Evolutionary conservation across 2,888 invertebrate genomes (phyloP).

Genomic region (Terebella lapidaria): DNA sequence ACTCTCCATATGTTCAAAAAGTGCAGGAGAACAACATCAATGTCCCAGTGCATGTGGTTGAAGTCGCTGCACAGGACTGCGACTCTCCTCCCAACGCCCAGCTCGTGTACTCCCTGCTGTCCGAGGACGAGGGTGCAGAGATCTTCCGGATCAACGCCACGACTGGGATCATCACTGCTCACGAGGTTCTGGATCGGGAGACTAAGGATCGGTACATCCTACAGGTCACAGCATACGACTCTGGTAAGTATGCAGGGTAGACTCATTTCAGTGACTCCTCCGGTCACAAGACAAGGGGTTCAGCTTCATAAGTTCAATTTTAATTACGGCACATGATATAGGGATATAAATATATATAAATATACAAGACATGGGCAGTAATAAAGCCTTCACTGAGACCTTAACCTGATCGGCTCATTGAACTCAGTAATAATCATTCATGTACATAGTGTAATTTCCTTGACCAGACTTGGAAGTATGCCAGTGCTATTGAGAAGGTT

Average conservation of each 20-base stretch:
- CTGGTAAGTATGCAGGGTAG: constrained; percentile 62
- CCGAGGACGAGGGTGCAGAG: constrained; percentile 81
- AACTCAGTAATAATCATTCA: too few species aligned
- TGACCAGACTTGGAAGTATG: too few species aligned
- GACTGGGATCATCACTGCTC: constrained; percentile 63
- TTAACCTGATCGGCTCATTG: too few species aligned
- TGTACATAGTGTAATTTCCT: too few species aligned
- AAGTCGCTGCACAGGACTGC: constrained; percentile 78
- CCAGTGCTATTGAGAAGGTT: too few species aligned
- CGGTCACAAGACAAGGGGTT: too few species aligned
- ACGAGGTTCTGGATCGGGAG: constrained; percentile 75
- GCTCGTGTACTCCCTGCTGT: constrained; percentile 70
- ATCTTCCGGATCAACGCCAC: constrained; percentile 66
- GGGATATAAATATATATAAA: too few species aligned
- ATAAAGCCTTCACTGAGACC: too few species aligned
- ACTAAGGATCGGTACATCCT: constrained; percentile 74
- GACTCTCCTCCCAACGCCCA: constrained; percentile 62
- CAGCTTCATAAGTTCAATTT: too few species aligned
- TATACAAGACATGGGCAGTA: too few species aligned
- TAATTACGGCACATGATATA: too few species aligned
- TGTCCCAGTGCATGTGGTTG: constrained; percentile 56
- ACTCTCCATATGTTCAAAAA: constrained; percentile 89
- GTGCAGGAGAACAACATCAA: constrained; percentile 67
- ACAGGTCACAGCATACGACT: constrained; percentile 79
- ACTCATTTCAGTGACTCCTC: too few species aligned